Base-by-base conservation (phyloP, 2,113 vertebrate species). In the Poeciliopsis turrubarensis region DNA sequence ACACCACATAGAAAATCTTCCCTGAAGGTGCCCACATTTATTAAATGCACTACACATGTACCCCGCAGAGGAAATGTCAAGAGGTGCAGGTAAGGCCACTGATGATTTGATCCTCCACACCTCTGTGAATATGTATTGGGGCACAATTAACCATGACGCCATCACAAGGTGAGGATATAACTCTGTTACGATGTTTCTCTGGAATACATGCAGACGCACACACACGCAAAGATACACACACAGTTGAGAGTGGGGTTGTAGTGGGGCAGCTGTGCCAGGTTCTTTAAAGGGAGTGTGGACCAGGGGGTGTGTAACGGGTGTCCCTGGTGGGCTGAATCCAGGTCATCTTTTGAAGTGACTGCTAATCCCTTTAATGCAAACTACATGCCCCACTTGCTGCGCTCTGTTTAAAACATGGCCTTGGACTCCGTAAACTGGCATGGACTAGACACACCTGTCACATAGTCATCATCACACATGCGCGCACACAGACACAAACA, bases 351-450 rank as follows among this genome's bases (percentile, higher is more conserved):
- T 94, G 93, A 94, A 94, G 93, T 93, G 93, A 90, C 93, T 93
- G 92, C 94, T 94, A 95, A 94, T 95, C 93, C 93, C 92, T 95
- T 94, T 94, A 95, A 95, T 94, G 92, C 92, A 93, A 94, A 94
- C 92, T 93, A 94, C 94, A 94, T 94, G 94, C 92, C 92, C 94
- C 93, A 94, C 92, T 94, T 94, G 94, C 88, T 89, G 92, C 81
- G 90, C 92, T 92, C 88, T 80, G 90, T 87, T 93, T 91, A 93
- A 93, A 94, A 94, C 91, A 91, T 76, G 90, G 92, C 86, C 91
- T 93, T 88, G 94, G 94, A 93, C 89, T 92, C 90, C 82, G 62
- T 79, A 84, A 85, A 91, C 91, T 93, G 92, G 93, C 92, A 92
- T 71, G 88, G 92, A 93, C 89, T 92, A 87, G 85, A 91, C 91